phyloP scores from a whole-genome alignment of 2,888 invertebrate genomes.

The Melitaea athalia region DNA sequence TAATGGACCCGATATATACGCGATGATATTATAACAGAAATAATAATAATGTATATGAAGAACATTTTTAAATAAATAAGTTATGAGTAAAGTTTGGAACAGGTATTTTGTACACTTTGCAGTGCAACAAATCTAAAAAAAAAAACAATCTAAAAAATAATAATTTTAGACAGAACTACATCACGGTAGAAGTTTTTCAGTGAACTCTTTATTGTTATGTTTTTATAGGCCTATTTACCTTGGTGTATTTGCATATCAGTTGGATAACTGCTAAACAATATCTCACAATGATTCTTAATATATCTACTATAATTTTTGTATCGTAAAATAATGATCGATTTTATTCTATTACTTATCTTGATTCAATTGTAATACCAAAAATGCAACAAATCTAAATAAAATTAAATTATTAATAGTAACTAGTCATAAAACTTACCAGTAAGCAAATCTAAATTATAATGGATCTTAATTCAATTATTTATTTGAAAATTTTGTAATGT shows the following conservation, averaged over 20 bases:
- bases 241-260: constrained; percentile 6
- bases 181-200: background rate
- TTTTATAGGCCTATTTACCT: background rate
- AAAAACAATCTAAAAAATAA: no score
- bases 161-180: constrained; percentile 4
- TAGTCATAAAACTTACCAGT: constrained; percentile 9
- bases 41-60: constrained; percentile 32
- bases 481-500: background rate
- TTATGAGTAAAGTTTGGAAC: constrained; percentile 36
- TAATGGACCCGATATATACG: constrained; percentile 56
- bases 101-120: background rate
- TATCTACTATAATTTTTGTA: background rate
- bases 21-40: constrained; percentile 39
- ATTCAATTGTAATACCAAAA: background rate
- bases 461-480: background rate
- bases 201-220: background rate
- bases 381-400: background rate
- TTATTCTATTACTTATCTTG: background rate
- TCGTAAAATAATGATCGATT: background rate
- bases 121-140: background rate
- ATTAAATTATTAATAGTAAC: constrained; percentile 6
- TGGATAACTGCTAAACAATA: background rate
- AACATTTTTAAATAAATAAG: constrained; percentile 33
- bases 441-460: constrained; percentile 4
- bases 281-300: background rate